Percentiles rank a stretch among this genome's conserved stretches.
These are phyloP conservation scores for Hassar affinis DNA, from an alignment of 2,113 vertebrate species.

Conservation along the genomic window DNA sequence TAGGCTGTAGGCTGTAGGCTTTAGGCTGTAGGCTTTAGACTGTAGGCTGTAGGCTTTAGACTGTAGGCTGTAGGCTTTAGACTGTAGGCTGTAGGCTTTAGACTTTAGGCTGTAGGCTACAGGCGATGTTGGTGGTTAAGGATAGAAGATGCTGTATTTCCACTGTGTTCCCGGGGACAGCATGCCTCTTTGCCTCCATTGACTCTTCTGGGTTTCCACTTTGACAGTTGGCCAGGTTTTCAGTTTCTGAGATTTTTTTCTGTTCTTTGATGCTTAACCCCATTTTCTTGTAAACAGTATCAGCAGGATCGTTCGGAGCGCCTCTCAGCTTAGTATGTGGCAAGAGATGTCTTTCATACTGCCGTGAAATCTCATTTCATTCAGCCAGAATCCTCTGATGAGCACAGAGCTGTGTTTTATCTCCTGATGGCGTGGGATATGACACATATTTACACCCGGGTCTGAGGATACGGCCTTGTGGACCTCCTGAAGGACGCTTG, in stretches of 20 bases:
- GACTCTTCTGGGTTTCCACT: not conserved
- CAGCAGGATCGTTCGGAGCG: not conserved
- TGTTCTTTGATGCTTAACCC: not conserved
- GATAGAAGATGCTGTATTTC: not conserved
- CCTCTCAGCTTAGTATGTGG: not conserved
- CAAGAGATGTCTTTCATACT: not conserved
- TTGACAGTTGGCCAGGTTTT: not conserved
- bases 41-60: no score
- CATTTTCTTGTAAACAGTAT: not conserved
- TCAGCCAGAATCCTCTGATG: not conserved
- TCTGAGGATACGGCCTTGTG: not conserved
- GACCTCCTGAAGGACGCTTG: not conserved
- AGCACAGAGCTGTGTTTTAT: not conserved
- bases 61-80: no score
- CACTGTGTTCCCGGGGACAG: not conserved
- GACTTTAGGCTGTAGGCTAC: no score
- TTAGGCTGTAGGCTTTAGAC: no score
- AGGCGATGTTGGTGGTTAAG: not conserved
- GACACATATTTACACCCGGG: not conserved
- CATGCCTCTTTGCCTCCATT: not conserved
- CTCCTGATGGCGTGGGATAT: not conserved
- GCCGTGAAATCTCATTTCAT: constrained; percentile 8
- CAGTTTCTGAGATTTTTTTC: not conserved
- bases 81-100: no score
- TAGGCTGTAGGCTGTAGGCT: no score